Conservation (phyloP, 2,113 vertebrate species). For the Oncorhynchus tshawytscha region DNA sequence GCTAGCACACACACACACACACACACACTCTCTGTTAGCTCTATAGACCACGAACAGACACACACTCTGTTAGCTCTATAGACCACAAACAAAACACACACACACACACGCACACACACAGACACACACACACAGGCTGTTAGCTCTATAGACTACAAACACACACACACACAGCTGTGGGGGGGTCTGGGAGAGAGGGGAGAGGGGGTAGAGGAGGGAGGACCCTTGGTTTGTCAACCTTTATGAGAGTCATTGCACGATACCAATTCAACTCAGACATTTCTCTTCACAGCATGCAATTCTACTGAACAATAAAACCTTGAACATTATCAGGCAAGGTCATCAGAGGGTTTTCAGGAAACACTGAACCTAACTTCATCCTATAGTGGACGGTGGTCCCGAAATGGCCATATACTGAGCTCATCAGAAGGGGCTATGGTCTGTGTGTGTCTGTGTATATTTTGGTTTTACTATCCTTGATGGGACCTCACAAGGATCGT, state of each 20-base stretch:
- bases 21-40: neutral
- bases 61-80: neutral
- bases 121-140: neutral
- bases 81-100: neutral
- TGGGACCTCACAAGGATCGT: too few species aligned
- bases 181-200: neutral
- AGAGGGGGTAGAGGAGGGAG: neutral
- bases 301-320: too few species aligned
- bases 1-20: neutral
- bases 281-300: too few species aligned
- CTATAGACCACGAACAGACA: neutral
- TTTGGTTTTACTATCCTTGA: too few species aligned
- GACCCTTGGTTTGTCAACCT: neutral
- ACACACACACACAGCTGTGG: slow-evolving; percentile 3
- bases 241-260: neutral
- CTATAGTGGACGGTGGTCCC: slow-evolving; percentile 14
- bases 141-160: too few species aligned
- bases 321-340: too few species aligned
- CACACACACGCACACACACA: neutral
- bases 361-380: neutral
- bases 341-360: too few species aligned
- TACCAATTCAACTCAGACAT: too few species aligned
- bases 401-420: neutral
- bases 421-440: slow-evolving; percentile 1
- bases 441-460: neutral